These are phyloP conservation scores for Drosophila jambulina DNA, from an alignment of 1,140 invertebrate genomes.

Conservation along the genomic window DNA sequence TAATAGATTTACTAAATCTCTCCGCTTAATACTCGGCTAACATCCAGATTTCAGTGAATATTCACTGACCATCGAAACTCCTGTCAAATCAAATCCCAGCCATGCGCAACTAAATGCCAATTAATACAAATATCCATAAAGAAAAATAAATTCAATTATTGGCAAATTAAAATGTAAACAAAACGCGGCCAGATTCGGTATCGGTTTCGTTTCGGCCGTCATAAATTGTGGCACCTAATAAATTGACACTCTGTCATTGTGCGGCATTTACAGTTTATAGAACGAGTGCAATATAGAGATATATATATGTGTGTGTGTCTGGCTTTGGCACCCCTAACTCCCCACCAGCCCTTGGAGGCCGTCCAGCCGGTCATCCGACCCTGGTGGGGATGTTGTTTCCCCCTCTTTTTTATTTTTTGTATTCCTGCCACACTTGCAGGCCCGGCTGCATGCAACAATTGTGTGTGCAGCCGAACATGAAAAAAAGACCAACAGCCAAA, in stretches of 20 bases:
- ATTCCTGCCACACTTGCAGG: slow-evolving; percentile 44
- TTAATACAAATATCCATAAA: slow-evolving; percentile 45
- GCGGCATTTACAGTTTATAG: slow-evolving; percentile 77
- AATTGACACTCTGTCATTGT: slow-evolving; percentile 82
- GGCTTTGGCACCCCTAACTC: slow-evolving; percentile 7
- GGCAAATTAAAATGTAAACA: slow-evolving; percentile 67
- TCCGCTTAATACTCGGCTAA: neutral
- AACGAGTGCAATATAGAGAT: neutral
- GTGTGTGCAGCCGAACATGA: slow-evolving; percentile 49
- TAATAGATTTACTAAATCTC: slow-evolving; percentile 2
- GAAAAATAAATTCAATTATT: slow-evolving; percentile 67
- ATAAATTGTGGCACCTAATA: slow-evolving; percentile 82
- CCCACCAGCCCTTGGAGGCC: neutral
- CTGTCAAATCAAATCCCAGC: slow-evolving; percentile 8
- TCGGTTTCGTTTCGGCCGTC: slow-evolving; percentile 53
- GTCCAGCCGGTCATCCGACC: slow-evolving; percentile 7
- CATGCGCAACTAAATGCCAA: slow-evolving; percentile 32
- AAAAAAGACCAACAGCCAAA: slow-evolving; percentile 46
- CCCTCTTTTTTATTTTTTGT: slow-evolving; percentile 17
- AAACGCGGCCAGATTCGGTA: slow-evolving; percentile 43
- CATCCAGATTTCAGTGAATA: neutral
- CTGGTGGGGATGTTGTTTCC: slow-evolving; percentile 12
- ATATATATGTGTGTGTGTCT: slow-evolving; percentile 2
- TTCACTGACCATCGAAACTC: neutral
- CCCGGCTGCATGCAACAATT: slow-evolving; percentile 73